These are phyloP conservation scores for Drosophila ustulata DNA, from an alignment of 2,888 invertebrate species.

Conservation along the genomic window DNA sequence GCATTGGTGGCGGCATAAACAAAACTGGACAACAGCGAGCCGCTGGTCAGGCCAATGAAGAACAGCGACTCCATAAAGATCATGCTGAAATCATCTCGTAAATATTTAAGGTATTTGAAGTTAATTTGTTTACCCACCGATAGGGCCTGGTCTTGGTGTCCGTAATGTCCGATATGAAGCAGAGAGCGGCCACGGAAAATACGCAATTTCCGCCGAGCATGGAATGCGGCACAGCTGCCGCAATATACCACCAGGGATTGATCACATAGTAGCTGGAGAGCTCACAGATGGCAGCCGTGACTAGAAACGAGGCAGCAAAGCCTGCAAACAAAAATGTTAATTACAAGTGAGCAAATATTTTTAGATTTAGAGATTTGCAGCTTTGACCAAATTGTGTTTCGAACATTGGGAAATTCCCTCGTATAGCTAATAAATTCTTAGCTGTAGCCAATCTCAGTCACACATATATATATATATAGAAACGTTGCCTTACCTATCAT, in stretches of 20 bases:
- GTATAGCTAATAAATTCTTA: no score
- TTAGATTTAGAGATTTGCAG: background rate
- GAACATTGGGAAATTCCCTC: no score
- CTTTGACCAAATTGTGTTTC: no score
- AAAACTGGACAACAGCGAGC: constrained; percentile 87
- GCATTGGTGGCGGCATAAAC: constrained; percentile 85
- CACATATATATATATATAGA: background rate
- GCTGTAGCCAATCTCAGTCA: no score
- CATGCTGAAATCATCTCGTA: constrained; percentile 85
- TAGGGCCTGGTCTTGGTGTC: constrained; percentile 87
- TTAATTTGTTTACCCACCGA: constrained; percentile 84
- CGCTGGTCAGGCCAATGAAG: constrained; percentile 87
- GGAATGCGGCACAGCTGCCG: constrained; percentile 87
- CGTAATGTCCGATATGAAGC: constrained; percentile 89
- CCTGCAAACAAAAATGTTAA: constrained; percentile 54
- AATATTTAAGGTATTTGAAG: background rate
- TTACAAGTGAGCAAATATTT: background rate
- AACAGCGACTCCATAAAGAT: constrained; percentile 87
- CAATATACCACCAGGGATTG: constrained; percentile 85
- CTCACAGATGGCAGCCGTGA: constrained; percentile 78
- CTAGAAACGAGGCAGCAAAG: constrained; percentile 78
- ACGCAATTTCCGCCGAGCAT: constrained; percentile 88
- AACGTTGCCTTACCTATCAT: constrained; percentile 86
- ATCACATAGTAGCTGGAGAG: constrained; percentile 75
- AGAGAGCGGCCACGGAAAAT: constrained; percentile 87